Conservation (phyloP, 1,140 invertebrate species). For the Bactericera cockerelli region DNA sequence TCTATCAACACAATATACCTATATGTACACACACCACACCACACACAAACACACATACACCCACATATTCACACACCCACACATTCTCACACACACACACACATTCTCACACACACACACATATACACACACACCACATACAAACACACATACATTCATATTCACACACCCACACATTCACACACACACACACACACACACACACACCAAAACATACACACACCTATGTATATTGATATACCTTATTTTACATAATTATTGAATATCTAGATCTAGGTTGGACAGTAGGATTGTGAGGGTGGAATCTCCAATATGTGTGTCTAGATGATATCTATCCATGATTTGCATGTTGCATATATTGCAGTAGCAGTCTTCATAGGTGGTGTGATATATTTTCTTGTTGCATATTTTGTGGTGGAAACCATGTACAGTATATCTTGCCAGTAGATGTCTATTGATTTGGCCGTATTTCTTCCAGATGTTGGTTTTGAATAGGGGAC, state of each 20-base stretch:
- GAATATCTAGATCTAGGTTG: not conserved
- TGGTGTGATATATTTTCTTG: not conserved
- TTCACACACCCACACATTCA: too few relatives aligned
- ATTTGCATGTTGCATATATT: not conserved
- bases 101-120: too few relatives aligned
- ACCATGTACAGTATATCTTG: not conserved
- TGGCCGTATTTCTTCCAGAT: slow-evolving; percentile 1
- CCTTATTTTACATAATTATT: too few relatives aligned
- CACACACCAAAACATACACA: too few relatives aligned
- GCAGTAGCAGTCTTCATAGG: not conserved
- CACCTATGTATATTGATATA: too few relatives aligned
- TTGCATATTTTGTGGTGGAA: not conserved
- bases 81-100: too few relatives aligned
- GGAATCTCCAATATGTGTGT: not conserved
- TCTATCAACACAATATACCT: too few relatives aligned
- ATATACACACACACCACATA: too few relatives aligned
- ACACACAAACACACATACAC: too few relatives aligned
- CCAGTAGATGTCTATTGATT: not conserved
- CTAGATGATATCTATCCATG: not conserved
- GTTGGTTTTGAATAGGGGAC: not conserved
- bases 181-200: not conserved
- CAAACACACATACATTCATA: too few relatives aligned
- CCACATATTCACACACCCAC: too few relatives aligned
- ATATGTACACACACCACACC: too few relatives aligned
- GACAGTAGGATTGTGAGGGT: not conserved